phyloP scores from a whole-genome alignment of 2,888 invertebrate species.

The Eupithecia vulgata region DNA sequence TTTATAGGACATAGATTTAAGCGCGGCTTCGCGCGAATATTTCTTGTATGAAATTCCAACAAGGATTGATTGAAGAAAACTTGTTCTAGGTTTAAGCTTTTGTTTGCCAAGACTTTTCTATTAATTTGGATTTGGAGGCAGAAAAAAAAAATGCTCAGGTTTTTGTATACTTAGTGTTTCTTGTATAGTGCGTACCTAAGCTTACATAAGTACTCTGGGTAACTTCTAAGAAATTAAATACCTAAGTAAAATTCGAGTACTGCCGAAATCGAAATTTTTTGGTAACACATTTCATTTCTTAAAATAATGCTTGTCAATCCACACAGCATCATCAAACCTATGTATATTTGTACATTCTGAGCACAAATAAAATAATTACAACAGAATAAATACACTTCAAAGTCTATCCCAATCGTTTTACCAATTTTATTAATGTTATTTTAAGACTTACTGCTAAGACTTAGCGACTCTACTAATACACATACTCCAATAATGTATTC shows the following conservation, averaged over 20 bases:
- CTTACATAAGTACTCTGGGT: too few relatives aligned
- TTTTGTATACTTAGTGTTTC: too few relatives aligned
- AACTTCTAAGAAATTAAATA: too few relatives aligned
- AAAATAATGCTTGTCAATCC: too few relatives aligned
- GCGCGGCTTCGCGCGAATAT: neutral
- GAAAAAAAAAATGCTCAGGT: too few relatives aligned
- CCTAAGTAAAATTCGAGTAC: too few relatives aligned
- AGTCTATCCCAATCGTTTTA: neutral
- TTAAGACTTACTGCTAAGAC: neutral
- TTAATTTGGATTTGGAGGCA: too few relatives aligned
- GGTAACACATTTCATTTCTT: too few relatives aligned
- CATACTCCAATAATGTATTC: conserved; percentile 60
- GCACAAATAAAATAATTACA: neutral
- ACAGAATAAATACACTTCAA: neutral
- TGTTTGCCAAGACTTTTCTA: neutral
- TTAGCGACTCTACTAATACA: neutral
- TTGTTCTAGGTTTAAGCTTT: neutral
- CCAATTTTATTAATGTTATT: neutral
- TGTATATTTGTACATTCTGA: neutral
- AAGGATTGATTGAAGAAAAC: neutral
- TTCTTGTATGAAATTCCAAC: neutral
- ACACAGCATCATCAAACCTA: too few relatives aligned
- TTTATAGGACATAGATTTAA: neutral
- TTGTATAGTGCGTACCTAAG: too few relatives aligned
- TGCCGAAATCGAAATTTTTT: too few relatives aligned